Evolutionary conservation across 2,797 vertebrate genomes (phyloP).

Genomic region (Xiphophorus birchmanni): DNA sequence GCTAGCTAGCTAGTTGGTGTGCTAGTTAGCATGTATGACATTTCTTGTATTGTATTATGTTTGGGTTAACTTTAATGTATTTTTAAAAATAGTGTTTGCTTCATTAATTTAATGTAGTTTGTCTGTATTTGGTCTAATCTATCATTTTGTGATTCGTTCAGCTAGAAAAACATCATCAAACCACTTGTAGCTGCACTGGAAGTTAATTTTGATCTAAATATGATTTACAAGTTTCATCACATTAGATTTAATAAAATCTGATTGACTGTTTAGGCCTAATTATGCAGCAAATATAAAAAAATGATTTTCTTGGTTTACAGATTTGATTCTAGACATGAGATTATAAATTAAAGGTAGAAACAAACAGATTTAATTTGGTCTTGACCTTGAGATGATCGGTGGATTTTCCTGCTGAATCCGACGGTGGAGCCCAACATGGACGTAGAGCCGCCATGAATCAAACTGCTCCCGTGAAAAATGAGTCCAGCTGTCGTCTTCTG

Average conservation of each 20-base stretch:
- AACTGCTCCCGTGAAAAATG: slow-evolving; percentile 33
- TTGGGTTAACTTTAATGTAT: background rate
- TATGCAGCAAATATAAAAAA: background rate
- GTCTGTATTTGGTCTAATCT: background rate
- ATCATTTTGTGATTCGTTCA: background rate
- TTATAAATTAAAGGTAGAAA: background rate
- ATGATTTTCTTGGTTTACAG: background rate
- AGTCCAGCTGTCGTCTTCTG: slow-evolving; percentile 27
- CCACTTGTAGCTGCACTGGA: background rate
- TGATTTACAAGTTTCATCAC: background rate
- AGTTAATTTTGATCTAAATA: background rate
- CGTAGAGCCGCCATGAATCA: slow-evolving; percentile 44
- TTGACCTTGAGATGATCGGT: background rate
- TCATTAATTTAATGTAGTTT: background rate
- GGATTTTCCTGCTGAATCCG: background rate
- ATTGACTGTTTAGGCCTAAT: background rate
- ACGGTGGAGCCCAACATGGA: slow-evolving; percentile 10
- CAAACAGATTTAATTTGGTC: background rate
- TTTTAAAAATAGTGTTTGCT: background rate
- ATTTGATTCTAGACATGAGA: background rate
- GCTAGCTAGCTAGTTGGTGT: background rate
- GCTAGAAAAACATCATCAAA: background rate
- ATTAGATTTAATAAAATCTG: background rate
- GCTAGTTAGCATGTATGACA: background rate
- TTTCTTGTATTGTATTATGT: background rate